Conservation (phyloP, 2,888 invertebrate genomes). For the Drosophila niveifrons region DNA sequence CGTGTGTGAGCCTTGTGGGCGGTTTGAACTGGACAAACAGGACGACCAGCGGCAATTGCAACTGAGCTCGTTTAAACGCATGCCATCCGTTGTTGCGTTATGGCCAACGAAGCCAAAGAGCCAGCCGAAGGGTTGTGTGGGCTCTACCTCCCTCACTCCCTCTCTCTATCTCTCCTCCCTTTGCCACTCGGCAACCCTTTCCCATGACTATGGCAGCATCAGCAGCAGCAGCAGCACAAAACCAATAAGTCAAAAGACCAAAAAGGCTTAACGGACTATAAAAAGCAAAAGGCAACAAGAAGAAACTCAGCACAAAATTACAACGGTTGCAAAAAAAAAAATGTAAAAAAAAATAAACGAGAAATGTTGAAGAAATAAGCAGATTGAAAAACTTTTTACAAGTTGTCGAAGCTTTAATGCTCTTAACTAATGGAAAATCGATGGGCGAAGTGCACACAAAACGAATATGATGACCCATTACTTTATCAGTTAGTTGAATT, state of each 20-base stretch:
- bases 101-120: slow-evolving; percentile 28
- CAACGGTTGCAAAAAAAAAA: slow-evolving; percentile 45
- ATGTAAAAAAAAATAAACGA: slow-evolving; percentile 5
- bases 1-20: slow-evolving; percentile 24
- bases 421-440: slow-evolving; percentile 24
- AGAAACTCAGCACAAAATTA: slow-evolving; percentile 61
- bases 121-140: slow-evolving; percentile 17
- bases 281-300: slow-evolving; percentile 65
- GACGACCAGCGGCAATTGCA: slow-evolving; percentile 53
- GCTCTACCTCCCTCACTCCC: background rate
- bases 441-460: background rate
- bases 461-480: slow-evolving; percentile 3
- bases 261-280: slow-evolving; percentile 76
- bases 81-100: slow-evolving; percentile 59
- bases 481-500: background rate
- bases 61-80: slow-evolving; percentile 63
- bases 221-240: slow-evolving; percentile 47
- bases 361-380: slow-evolving; percentile 27
- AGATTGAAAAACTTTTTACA: slow-evolving; percentile 31
- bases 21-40: slow-evolving; percentile 51
- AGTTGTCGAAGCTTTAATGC: slow-evolving; percentile 33
- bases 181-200: slow-evolving; percentile 15
- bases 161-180: background rate
- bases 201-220: slow-evolving; percentile 28
- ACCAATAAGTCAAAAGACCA: slow-evolving; percentile 73